These are phyloP conservation scores for Pogonomyrmex barbatus DNA, from an alignment of 1,140 invertebrate genomes.

Conservation along the genomic window DNA sequence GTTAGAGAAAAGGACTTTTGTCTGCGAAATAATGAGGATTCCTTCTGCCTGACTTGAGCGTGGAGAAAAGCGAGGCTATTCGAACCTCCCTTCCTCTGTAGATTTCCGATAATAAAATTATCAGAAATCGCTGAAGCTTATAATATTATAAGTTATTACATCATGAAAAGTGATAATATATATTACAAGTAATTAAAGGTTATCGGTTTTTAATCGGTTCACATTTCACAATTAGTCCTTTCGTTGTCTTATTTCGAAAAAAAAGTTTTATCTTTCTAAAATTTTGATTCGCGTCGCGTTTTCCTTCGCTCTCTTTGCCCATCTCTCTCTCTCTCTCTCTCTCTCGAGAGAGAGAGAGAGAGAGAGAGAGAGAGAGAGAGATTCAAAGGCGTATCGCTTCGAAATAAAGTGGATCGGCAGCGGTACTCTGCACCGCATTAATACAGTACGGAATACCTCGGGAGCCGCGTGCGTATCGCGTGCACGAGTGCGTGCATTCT, in stretches of 20 bases:
- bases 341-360: background rate
- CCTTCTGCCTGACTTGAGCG: background rate
- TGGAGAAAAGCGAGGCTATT: background rate
- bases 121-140: background rate
- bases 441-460: conserved; percentile 19
- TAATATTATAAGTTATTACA: conserved; percentile 1
- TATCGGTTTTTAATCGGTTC: background rate
- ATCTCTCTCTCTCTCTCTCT: too few relatives aligned
- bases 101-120: background rate
- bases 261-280: background rate
- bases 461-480: background rate
- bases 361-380: background rate
- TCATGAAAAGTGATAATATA: background rate
- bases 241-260: background rate
- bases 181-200: background rate
- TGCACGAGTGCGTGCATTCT: conserved; percentile 12
- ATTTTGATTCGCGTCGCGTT: background rate
- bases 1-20: background rate
- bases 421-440: background rate
- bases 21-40: background rate
- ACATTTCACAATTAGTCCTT: background rate
- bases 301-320: too few relatives aligned
- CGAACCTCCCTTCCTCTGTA: background rate
- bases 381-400: background rate
- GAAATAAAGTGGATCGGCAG: conserved; percentile 54